Base-by-base conservation (phyloP, 2,797 vertebrate genomes). In the Nyctalus aviator region DNA sequence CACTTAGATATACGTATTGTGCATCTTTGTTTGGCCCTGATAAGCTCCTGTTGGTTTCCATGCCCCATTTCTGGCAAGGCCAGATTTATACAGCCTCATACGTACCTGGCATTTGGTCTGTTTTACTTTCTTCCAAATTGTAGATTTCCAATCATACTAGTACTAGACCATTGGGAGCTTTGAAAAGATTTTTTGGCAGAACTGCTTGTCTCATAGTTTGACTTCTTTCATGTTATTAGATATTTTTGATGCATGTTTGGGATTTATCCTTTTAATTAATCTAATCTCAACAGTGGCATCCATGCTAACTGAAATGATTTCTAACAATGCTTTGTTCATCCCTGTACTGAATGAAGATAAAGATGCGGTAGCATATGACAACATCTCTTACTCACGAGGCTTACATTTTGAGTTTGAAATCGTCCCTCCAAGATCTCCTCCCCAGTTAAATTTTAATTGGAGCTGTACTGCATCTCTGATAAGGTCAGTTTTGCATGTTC, bases 241-340 rank as follows among this genome's bases (percentile, higher is more conserved):
- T 92, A 72, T 91, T 96, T 97, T 85, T 95, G 71, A 95, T 96
- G 85, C 0, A 0, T 87, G 88, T 82, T 91, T 64, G 78, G 96
- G 95, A 95, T 97, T 98, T 97, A 93, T 97, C n/a, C 8, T 30
- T 97, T 97, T 98, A 98, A 98, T 98, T 97, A 98, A 97, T 97
- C 95, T 97, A 94, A 98, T 97, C 97, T 98, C 93, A 15, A 87
- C 94, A 82, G 89, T 77, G 71, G 72, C 95, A 88, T 96, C 96
- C 92, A 10, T 79, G 79, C 90, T 96, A 94, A 95, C 93, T 79
- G 88, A 95, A 97, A 97, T 98, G 76, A 97, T 97, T 97, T 97
- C 94, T 82, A 96, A 96, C 87, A 78, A 78, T 69, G 94, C 95
- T 97, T 92, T 91, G 78, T 78, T 97, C 96, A 97, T 97, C 93